Evolutionary conservation across 2,113 vertebrate genomes (phyloP).

Genomic region (Ochotona curzoniae): DNA sequence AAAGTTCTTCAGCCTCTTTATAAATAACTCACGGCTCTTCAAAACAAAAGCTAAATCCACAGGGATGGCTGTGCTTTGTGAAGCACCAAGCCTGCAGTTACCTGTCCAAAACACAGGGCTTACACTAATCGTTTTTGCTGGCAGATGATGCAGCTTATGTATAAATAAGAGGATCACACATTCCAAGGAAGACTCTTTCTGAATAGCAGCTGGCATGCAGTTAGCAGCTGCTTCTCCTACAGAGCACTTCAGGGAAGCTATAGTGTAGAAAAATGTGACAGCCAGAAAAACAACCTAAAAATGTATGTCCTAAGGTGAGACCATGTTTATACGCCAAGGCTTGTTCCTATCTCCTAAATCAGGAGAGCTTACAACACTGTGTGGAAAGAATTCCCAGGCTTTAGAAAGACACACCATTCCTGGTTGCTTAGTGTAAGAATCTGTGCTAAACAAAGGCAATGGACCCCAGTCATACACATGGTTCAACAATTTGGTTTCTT

Average conservation of each 20-base stretch:
- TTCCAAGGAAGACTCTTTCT: conserved; percentile 14
- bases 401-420: not conserved
- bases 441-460: not conserved
- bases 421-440: not conserved
- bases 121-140: conserved; percentile 46
- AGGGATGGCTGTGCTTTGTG: conserved; percentile 52
- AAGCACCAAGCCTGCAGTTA: conserved; percentile 44
- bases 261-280: not conserved
- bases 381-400: not conserved
- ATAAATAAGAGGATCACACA: conserved; percentile 64
- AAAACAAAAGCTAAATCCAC: conserved; percentile 67
- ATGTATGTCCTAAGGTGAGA: not conserved
- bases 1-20: not conserved
- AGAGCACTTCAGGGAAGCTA: not conserved
- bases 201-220: conserved; percentile 1
- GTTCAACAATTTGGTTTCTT: not conserved
- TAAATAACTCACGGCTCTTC: conserved; percentile 47
- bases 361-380: not conserved
- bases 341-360: not conserved
- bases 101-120: conserved; percentile 56
- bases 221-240: conserved; percentile 23
- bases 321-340: not conserved
- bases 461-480: not conserved
- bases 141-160: conserved; percentile 30
- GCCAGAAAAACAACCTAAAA: conserved; percentile 13